Percentiles rank a stretch among this genome's conserved stretches.
Evolutionary conservation across 2,113 vertebrate species (phyloP).

Genomic region (Psammodynastes pulverulentus): DNA sequence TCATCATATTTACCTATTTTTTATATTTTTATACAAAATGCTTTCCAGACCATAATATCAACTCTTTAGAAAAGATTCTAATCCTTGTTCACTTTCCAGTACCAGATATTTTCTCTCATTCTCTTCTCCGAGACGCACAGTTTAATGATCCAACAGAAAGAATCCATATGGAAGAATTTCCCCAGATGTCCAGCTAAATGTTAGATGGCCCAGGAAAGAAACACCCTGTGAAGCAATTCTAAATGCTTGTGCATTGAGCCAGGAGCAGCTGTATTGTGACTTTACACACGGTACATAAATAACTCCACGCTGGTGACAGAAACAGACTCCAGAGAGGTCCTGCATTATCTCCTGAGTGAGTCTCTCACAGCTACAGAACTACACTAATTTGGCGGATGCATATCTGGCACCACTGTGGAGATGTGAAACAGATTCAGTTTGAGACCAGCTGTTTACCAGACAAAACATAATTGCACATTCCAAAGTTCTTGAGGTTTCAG

Average conservation of each 20-base stretch:
- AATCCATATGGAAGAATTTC: conserved; percentile 13
- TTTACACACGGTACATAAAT: conserved; percentile 13
- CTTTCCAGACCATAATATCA: background rate
- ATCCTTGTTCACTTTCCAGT: background rate
- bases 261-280: conserved; percentile 18
- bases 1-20: background rate
- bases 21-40: background rate
- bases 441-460: conserved; percentile 58
- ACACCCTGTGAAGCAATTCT: conserved; percentile 28
- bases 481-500: conserved; percentile 36
- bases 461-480: conserved; percentile 16
- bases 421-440: conserved; percentile 39
- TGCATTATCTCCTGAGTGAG: conserved; percentile 22
- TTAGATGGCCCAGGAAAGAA: conserved; percentile 2
- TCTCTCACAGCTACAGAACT: conserved; percentile 33
- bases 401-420: conserved; percentile 40
- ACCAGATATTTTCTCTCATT: background rate
- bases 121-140: background rate
- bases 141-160: conserved; percentile 9
- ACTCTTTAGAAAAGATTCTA: background rate
- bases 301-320: conserved; percentile 9
- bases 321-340: conserved; percentile 28
- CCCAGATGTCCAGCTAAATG: conserved; percentile 11
- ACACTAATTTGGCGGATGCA: conserved; percentile 51
- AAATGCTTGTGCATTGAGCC: background rate